phyloP scores from a whole-genome alignment of 2,113 vertebrate species.

The Cephalopholis sonnerati region DNA sequence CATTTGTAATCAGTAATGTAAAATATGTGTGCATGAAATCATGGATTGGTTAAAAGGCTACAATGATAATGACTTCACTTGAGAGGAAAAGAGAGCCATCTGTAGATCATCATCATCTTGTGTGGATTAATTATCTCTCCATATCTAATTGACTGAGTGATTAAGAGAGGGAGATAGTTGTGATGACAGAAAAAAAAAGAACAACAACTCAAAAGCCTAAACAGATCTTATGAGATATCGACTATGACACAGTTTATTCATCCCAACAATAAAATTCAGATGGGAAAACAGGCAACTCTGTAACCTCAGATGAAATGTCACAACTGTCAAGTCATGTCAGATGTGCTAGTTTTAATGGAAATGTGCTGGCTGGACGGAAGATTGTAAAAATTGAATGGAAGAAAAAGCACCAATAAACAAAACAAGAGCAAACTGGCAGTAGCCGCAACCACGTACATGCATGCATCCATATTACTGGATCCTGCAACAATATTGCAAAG shows the following conservation, averaged over 20 bases:
- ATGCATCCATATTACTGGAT: too few relatives aligned
- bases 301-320: not conserved
- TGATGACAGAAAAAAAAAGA: conserved; percentile 4
- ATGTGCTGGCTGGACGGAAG: not conserved
- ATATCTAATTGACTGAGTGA: conserved; percentile 49
- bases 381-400: not conserved
- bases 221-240: conserved; percentile 11
- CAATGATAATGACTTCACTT: conserved; percentile 30
- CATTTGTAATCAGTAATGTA: conserved; percentile 6
- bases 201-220: not conserved
- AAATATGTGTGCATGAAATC: conserved; percentile 25
- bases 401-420: too few relatives aligned
- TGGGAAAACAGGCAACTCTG: not conserved
- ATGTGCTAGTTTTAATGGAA: not conserved
- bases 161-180: conserved; percentile 15
- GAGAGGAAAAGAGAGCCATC: conserved; percentile 43
- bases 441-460: too few relatives aligned
- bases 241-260: not conserved
- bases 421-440: too few relatives aligned
- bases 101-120: conserved; percentile 44
- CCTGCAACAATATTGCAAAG: too few relatives aligned
- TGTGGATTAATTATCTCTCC: conserved; percentile 54
- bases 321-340: not conserved
- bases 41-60: conserved; percentile 12
- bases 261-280: not conserved